Percentiles rank a stretch among this genome's conserved stretches.
These are phyloP conservation scores for Mellilla xanthometata DNA, from an alignment of 2,888 invertebrate species.

Conservation along the genomic window DNA sequence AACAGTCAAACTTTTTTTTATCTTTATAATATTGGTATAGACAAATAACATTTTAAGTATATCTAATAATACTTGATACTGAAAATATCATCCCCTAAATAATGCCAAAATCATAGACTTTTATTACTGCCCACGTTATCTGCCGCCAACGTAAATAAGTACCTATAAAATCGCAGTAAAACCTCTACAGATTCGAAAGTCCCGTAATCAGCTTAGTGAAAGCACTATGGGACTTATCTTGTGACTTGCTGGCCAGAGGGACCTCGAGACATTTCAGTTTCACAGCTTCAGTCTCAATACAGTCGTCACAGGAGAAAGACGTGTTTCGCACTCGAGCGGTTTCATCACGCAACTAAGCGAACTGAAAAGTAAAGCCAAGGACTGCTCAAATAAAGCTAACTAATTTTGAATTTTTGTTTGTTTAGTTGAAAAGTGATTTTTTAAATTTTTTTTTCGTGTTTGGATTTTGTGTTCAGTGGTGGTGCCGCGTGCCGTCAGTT, in stretches of 20 bases:
- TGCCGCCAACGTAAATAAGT: background rate
- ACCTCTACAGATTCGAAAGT: constrained; percentile 41
- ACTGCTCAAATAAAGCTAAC: background rate
- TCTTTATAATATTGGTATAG: too few species aligned
- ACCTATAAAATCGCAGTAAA: constrained; percentile 11
- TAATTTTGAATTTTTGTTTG: background rate
- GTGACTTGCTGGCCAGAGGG: constrained; percentile 37
- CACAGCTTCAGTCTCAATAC: constrained; percentile 58
- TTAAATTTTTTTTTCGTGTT: constrained; percentile 1
- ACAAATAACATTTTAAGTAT: too few species aligned
- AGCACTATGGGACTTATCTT: constrained; percentile 58
- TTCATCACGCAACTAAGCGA: constrained; percentile 44
- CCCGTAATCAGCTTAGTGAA: constrained; percentile 60
- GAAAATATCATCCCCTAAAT: too few species aligned
- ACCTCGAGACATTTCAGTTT: constrained; percentile 51
- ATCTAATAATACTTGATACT: too few species aligned
- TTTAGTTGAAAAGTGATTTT: constrained; percentile 4
- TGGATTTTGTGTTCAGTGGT: constrained; percentile 41
- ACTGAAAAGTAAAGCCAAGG: constrained; percentile 22
- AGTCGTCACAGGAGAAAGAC: constrained; percentile 49
- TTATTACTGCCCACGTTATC: background rate
- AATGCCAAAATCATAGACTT: too few species aligned
- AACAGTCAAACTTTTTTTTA: too few species aligned
- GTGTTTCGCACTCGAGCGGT: constrained; percentile 36
- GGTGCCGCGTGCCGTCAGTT: constrained; percentile 39